Percentiles rank a stretch among this genome's conserved stretches.
phyloP scores from a whole-genome alignment of 53 echinoderm and acorn worm genomes.

The Paelopatides confundens region DNA sequence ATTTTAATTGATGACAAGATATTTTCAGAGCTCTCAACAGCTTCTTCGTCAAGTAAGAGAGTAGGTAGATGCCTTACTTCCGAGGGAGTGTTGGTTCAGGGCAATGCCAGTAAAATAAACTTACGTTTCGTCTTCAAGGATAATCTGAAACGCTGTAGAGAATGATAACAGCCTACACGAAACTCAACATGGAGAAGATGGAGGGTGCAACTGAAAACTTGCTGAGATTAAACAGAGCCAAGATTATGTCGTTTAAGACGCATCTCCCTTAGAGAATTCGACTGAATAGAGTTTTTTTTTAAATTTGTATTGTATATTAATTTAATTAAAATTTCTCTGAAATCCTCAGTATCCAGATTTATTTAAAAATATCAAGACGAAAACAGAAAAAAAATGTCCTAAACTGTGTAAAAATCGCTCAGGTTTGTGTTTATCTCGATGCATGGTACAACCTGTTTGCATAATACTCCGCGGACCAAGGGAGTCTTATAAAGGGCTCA shows the following conservation, averaged over 20 bases:
- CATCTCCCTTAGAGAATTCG: conserved; percentile 1
- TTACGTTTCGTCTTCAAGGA: background rate
- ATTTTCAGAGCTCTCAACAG: conserved; percentile 15
- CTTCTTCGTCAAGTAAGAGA: background rate
- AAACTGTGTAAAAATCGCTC: too few species aligned
- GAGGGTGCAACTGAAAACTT: conserved; percentile 12
- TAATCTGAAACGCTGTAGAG: conserved; percentile 5
- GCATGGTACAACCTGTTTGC: too few species aligned
- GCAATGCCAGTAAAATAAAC: background rate
- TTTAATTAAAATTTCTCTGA: too few species aligned
- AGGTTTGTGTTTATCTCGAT: too few species aligned
- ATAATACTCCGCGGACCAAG: too few species aligned
- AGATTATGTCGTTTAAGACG: background rate
- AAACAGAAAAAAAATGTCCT: too few species aligned
- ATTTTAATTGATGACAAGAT: conserved; percentile 49
- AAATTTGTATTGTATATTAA: too few species aligned
- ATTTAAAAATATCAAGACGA: too few species aligned
- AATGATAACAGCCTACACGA: background rate
- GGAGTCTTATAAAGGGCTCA: too few species aligned
- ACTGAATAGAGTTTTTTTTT: too few species aligned
- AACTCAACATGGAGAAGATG: conserved; percentile 4
- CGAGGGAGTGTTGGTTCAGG: background rate
- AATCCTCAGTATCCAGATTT: too few species aligned
- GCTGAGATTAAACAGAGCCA: background rate
- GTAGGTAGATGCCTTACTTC: conserved; percentile 30